Evolutionary conservation across 1,140 invertebrate genomes (phyloP).

Genomic region (Nixonia krombeini): DNA sequence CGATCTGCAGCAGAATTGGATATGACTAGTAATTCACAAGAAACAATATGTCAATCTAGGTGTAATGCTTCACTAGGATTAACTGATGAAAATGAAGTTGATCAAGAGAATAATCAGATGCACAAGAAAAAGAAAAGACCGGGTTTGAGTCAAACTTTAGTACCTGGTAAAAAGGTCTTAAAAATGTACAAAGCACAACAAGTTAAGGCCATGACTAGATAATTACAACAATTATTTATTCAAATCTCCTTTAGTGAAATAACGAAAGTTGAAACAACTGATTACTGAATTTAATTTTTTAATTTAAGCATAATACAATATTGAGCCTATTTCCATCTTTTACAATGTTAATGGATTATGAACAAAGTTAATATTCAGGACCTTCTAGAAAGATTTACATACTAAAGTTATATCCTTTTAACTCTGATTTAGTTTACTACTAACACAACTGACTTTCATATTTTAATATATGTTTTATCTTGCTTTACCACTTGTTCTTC

Average conservation of each 20-base stretch:
- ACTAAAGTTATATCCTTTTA: no score
- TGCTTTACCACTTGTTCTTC: no score
- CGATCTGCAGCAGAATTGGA: conserved; percentile 74
- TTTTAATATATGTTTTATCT: no score
- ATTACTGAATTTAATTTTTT: neutral
- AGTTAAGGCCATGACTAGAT: conserved; percentile 70
- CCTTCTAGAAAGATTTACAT: no score
- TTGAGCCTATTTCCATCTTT: neutral
- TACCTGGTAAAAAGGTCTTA: conserved; percentile 88
- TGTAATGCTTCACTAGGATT: conserved; percentile 56
- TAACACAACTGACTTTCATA: no score
- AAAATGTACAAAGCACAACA: conserved; percentile 81
- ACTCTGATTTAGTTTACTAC: no score
- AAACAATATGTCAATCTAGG: conserved; percentile 69
- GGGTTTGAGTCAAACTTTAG: conserved; percentile 81
- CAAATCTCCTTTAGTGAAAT: conserved; percentile 1
- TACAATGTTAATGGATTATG: no score
- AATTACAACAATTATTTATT: conserved; percentile 53
- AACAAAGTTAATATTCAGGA: no score
- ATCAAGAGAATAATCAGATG: conserved; percentile 73
- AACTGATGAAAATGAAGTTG: conserved; percentile 70
- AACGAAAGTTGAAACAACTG: neutral
- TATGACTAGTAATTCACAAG: conserved; percentile 71
- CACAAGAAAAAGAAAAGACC: conserved; percentile 80
- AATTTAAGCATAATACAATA: neutral